These are phyloP conservation scores for Ips nitidus DNA, from an alignment of 1,140 invertebrate species.

Conservation along the genomic window DNA sequence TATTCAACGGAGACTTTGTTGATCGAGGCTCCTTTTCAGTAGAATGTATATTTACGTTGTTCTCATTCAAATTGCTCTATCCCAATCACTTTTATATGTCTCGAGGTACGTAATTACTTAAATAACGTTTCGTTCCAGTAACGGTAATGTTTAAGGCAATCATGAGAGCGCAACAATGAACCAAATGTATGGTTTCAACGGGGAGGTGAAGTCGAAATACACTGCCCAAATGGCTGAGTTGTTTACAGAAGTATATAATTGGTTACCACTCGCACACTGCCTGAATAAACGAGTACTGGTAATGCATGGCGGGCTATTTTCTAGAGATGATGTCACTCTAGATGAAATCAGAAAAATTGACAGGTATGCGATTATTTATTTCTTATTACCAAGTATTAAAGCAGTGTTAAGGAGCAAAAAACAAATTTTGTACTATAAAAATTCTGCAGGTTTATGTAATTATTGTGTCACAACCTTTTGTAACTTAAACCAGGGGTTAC, in stretches of 20 bases:
- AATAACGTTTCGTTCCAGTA: too few species aligned
- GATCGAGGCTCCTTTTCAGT: slow-evolving; percentile 99
- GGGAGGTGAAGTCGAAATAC: slow-evolving; percentile 96
- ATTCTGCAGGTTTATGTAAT: too few species aligned
- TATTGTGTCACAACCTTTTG: too few species aligned
- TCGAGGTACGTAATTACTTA: slow-evolving; percentile 68
- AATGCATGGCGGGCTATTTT: slow-evolving; percentile 95
- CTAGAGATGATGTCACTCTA: slow-evolving; percentile 84
- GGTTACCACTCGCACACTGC: slow-evolving; percentile 93
- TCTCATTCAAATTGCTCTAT: slow-evolving; percentile 96
- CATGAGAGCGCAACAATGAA: slow-evolving; percentile 99
- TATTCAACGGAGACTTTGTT: slow-evolving; percentile 99
- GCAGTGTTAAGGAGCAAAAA: too few species aligned
- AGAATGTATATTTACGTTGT: slow-evolving; percentile 97
- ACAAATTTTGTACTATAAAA: too few species aligned
- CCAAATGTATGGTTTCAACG: slow-evolving; percentile 99
- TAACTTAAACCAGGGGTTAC: too few species aligned
- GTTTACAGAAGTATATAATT: slow-evolving; percentile 99
- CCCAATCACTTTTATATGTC: slow-evolving; percentile 98
- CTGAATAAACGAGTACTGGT: slow-evolving; percentile 90
- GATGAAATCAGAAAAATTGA: slow-evolving; percentile 88
- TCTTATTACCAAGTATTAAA: too few species aligned
- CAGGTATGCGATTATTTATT: background rate
- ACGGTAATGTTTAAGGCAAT: slow-evolving; percentile 71
- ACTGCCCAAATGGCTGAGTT: slow-evolving; percentile 91